Evolutionary conservation across 2,113 vertebrate species (phyloP).

Genomic region (Fukomys damarensis): DNA sequence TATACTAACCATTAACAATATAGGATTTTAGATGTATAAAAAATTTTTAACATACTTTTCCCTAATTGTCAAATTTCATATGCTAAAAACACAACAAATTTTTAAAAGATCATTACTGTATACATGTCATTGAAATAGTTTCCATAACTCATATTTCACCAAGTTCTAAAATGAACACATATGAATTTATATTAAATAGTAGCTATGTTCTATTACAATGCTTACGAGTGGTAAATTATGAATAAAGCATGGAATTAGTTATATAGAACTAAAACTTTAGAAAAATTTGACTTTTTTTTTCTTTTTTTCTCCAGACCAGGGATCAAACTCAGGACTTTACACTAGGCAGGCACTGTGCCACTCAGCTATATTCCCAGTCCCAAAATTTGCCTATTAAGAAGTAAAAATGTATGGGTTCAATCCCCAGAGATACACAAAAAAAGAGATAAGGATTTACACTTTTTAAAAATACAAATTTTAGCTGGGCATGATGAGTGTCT

Average conservation of each 20-base stretch:
- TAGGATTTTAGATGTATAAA: accelerated
- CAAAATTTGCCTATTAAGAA: background rate
- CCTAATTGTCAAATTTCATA: background rate
- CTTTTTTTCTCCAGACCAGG: no score
- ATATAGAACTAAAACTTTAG: background rate
- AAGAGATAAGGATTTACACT: background rate
- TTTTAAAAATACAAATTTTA: background rate
- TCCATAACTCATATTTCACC: background rate
- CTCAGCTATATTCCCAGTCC: no score
- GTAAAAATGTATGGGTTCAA: background rate
- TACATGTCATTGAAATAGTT: background rate
- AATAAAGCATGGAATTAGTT: background rate
- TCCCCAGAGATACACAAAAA: background rate
- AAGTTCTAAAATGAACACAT: background rate
- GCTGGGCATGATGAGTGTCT: background rate
- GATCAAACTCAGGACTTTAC: no score
- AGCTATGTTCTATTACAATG: background rate
- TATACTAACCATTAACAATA: background rate
- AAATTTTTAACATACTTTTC: background rate
- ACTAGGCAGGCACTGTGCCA: no score
- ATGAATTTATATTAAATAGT: background rate
- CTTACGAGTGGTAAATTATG: background rate
- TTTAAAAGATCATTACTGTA: background rate
- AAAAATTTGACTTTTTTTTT: background rate
- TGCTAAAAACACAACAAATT: background rate